Percentiles rank a stretch among this genome's conserved stretches.
Conservation (phyloP, 2,888 invertebrate species). For the Cepaea hortensis region DNA sequence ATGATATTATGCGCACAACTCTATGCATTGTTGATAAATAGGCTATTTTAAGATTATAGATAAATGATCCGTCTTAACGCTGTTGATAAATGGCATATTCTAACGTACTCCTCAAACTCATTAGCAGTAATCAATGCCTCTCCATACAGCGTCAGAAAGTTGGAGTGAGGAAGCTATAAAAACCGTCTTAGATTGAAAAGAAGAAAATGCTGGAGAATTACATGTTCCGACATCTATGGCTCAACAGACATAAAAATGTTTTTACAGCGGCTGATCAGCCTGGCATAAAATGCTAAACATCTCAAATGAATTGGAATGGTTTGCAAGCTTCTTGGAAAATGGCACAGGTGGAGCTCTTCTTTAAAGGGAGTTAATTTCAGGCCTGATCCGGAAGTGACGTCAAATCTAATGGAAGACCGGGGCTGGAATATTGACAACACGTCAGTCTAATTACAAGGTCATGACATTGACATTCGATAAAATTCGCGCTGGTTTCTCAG, state of each 20-base stretch:
- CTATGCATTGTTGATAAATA: no score
- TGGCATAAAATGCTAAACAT: constrained; percentile 36
- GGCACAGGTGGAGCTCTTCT: constrained; percentile 31
- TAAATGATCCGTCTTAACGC: neutral
- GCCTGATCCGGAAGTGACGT: constrained; percentile 38
- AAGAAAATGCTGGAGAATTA: neutral
- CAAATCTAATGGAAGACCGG: constrained; percentile 25
- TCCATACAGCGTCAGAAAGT: no score
- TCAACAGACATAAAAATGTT: constrained; percentile 30
- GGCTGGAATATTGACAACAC: constrained; percentile 39
- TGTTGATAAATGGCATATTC: no score
- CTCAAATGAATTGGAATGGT: constrained; percentile 14
- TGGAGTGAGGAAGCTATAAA: no score
- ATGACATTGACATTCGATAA: constrained; percentile 33
- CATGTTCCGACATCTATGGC: constrained; percentile 5
- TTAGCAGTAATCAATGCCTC: no score
- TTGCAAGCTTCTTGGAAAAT: constrained; percentile 21
- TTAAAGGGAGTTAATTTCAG: constrained; percentile 32
- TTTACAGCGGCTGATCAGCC: constrained; percentile 32
- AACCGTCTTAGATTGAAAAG: neutral
- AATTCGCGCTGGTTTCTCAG: constrained; percentile 12
- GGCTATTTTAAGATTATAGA: no score
- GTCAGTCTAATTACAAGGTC: constrained; percentile 44
- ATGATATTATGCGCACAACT: no score
- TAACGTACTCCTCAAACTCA: no score